phyloP scores from a whole-genome alignment of 30 jellyfish, hydroid and myxozoan genomes.

The Chrysaora quinquecirrha region DNA sequence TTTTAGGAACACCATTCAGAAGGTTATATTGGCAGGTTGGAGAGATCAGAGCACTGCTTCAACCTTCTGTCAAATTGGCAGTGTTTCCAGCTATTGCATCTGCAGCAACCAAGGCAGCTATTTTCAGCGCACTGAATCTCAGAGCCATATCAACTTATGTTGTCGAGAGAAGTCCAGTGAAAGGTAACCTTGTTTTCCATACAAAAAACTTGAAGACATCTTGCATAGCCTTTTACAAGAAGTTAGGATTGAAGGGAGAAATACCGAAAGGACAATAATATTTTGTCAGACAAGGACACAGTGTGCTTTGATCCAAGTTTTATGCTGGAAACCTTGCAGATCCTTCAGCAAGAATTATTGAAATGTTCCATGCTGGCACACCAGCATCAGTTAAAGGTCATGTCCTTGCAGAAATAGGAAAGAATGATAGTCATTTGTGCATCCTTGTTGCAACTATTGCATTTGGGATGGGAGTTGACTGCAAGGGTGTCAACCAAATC shows the following conservation, averaged over 20 bases:
- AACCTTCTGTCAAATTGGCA: neutral
- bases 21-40: neutral
- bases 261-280: constrained; percentile 16
- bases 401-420: neutral
- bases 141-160: neutral
- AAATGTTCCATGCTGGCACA: neutral
- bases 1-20: too few relatives aligned
- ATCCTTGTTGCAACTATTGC: neutral
- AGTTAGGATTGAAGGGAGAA: neutral
- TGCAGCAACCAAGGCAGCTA: neutral
- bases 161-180: neutral
- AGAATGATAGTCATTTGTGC: neutral
- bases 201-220: too few relatives aligned
- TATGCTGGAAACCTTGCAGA: neutral
- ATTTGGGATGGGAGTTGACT: constrained; percentile 4
- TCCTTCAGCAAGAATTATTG: neutral
- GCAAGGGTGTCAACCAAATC: neutral
- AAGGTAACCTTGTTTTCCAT: neutral
- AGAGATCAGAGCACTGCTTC: neutral
- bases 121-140: neutral
- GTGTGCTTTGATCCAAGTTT: neutral
- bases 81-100: neutral
- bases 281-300: constrained; percentile 13
- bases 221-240: too few relatives aligned
- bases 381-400: neutral